phyloP scores from a whole-genome alignment of 2,113 vertebrate species.

The Glaucomys volans region DNA sequence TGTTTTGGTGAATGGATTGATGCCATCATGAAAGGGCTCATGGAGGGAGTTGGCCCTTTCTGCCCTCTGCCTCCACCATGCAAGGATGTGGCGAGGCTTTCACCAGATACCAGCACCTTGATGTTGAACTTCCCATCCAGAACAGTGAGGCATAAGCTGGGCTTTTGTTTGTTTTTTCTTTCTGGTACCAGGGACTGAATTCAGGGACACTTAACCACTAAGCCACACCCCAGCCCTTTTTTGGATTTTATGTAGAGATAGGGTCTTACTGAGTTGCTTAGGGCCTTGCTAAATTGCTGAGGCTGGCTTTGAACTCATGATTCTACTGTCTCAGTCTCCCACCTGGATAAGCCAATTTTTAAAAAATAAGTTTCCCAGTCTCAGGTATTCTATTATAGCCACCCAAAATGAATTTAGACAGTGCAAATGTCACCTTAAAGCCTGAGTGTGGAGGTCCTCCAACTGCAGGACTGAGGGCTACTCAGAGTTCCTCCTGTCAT shows the following conservation, averaged over 20 bases:
- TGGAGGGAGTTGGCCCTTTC: background rate
- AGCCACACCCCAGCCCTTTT: too few species aligned
- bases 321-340: too few species aligned
- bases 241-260: too few species aligned
- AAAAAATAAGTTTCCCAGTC: background rate
- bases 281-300: too few species aligned
- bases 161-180: too few species aligned
- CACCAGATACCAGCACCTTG: background rate
- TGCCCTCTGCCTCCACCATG: rapidly evolving
- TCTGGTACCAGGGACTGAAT: too few species aligned
- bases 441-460: background rate
- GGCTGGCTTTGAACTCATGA: too few species aligned
- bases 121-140: background rate
- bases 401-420: background rate
- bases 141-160: background rate
- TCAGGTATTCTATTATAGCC: background rate
- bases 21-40: background rate
- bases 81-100: background rate
- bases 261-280: too few species aligned
- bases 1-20: background rate
- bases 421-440: background rate
- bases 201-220: too few species aligned
- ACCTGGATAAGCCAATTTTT: too few species aligned
- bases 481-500: background rate
- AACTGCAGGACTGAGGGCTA: background rate